Base-by-base conservation (phyloP, 2,888 invertebrate genomes). In the Neoascia interrupta region DNA sequence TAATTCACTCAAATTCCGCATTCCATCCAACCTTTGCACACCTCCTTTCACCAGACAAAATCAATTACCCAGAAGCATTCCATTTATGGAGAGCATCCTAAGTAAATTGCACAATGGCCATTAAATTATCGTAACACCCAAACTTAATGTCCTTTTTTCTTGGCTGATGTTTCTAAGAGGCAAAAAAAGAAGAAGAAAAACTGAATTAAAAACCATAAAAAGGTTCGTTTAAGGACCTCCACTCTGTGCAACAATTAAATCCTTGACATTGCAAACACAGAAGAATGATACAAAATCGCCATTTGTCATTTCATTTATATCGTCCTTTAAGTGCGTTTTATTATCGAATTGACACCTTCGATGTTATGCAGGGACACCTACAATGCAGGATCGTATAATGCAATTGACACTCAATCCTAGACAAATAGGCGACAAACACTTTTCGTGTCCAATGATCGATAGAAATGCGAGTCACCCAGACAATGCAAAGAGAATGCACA, bases 291-390 rank as follows among this genome's bases (percentile, higher is more conserved):
- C 36, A 58, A 18, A 34, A 39, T 58, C 23, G 66, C 56, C 73
- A 73, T 79, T 79, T 79, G 79, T 79, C 79, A 79, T 68, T 73
- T 54, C 54, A 43, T 51, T 68, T 73, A 73, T 54, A 79, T 73
- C 72, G 66, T 79, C 73, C 73, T 73, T 73, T 79, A 79, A 79
- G 66, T 79, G 79, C 37, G 66, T 66, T 79, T 43, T 68, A 79
- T 79, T 73, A 73, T 72, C 79, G 43, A 73, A 73, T 79, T 79
- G 79, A 60, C 79, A 73, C 79, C 79, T 79, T 31, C 47, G 37
- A 56, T 54, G 28, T 23, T n/a, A 28, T 28, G 34, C 16, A 10
- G 21, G 64, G 56, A 68, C 66, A 61, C 60, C 60, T 60, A 74
- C 72, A 64, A 56, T 56, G 56, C 26, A 61, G 39, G 54, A 61